phyloP scores from a whole-genome alignment of 1,140 invertebrate species.

The Anagrus nilaparvatae region DNA sequence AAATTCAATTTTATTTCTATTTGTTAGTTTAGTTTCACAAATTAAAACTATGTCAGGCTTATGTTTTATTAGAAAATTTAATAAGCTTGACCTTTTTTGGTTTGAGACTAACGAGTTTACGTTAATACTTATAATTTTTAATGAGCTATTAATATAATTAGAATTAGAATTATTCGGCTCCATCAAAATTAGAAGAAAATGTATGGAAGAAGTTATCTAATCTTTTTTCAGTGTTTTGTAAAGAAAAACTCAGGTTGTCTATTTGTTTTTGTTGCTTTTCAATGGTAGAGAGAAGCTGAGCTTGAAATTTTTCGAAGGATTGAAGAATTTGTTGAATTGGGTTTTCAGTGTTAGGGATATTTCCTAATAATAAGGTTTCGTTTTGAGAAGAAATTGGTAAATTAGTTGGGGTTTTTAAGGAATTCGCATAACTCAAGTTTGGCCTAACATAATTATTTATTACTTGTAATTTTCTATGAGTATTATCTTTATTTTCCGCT shows the following conservation, averaged over 20 bases:
- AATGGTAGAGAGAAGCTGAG: not conserved
- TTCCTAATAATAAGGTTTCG: not conserved
- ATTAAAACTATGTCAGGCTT: not conserved
- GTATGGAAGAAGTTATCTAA: not conserved
- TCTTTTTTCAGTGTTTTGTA: not conserved
- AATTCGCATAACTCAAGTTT: not conserved
- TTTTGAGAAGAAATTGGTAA: not conserved
- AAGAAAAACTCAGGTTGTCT: too few relatives aligned
- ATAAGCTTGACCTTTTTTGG: not conserved
- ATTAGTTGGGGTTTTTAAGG: not conserved
- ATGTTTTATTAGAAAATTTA: not conserved
- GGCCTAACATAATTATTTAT: not conserved
- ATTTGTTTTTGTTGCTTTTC: not conserved
- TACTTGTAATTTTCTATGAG: not conserved
- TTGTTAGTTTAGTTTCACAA: not conserved
- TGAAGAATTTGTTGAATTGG: not conserved
- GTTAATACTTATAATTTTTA: not conserved
- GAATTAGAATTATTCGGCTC: not conserved
- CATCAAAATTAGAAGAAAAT: not conserved
- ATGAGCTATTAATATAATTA: not conserved
- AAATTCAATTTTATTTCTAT: not conserved
- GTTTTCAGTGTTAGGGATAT: not conserved
- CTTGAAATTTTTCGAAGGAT: not conserved
- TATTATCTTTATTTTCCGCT: not conserved
- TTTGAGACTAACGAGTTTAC: not conserved